Evolutionary conservation across 1,140 invertebrate species (phyloP), one percentile per base, ranked within the genome.

Genomic region (Sipha flava): DNA sequence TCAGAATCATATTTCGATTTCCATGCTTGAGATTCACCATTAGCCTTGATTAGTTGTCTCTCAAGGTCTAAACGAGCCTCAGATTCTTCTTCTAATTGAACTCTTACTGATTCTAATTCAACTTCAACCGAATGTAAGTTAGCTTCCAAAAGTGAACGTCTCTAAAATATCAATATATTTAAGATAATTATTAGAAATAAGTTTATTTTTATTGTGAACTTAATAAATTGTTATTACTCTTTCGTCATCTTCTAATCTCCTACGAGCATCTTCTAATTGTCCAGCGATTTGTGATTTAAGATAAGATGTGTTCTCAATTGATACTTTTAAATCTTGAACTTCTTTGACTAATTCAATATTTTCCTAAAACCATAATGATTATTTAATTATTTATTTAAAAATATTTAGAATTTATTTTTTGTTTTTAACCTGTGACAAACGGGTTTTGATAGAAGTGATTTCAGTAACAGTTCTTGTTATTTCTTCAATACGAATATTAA

Each of bases 1-100:
- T 98, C 96, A 81, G 94, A 90, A 86, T 97, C 95, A 86, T 93
- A 98, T 87, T 97, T 98, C 84, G 91, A 92, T 85, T 93, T 93
- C 92, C 92, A 98, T 82, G 94, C 89, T 83, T 90, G 88, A 81
- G 92, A 91, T 85, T 98, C 95, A 81, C 94, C 94, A 86, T 93
- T 96, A 84, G 93, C 90, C 86, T 96, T 96, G 82, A 95, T 93
- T 84, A 98, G 87, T 88, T 98, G 96, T 83, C 96, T 91, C 88
- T 98, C 96, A 82, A 97, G 89, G 86, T 98, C 96, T 85, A 98
- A 88, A 84, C 95, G 93, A 81, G 95, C 94, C 86, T 97, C 95
- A 66, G 95, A 94, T 88, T 98, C 96, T 88, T 98, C 96, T 86
- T 98, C 96, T 82, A 97, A 88, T 87, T 97, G 95, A 72, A 94